A percentile compares a stretch with the other conserved stretches of the same genome.
Evolutionary conservation across 2,797 vertebrate species (phyloP).

Genomic region (Zalophus californianus): DNA sequence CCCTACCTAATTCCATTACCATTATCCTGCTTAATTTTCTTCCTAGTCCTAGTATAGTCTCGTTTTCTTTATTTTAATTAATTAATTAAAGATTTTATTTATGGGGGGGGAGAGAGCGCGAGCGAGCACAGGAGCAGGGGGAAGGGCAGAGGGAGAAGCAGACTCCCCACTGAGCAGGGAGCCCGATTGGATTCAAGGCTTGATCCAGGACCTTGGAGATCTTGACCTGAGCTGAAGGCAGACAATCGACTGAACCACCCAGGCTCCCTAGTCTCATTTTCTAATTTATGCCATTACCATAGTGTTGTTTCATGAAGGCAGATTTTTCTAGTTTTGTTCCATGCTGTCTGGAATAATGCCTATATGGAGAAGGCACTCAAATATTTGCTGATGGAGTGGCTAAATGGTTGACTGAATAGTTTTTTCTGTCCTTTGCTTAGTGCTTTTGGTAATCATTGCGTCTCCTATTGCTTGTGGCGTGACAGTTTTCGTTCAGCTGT

Average conservation of each 20-base stretch:
- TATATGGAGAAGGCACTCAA: not conserved
- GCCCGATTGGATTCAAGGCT: no score
- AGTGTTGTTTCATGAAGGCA: not conserved
- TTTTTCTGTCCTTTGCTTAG: slow-evolving; percentile 42
- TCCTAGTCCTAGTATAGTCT: not conserved
- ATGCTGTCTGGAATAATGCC: slow-evolving; percentile 40
- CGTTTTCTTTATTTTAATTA: not conserved
- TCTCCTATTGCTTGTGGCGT: slow-evolving; percentile 6
- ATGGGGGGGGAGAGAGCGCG: no score
- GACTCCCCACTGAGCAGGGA: not conserved
- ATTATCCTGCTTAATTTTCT: slow-evolving; percentile 41
- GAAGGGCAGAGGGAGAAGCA: not conserved
- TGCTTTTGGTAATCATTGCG: slow-evolving; percentile 33
- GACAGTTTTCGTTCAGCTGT: not conserved
- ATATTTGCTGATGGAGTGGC: not conserved
- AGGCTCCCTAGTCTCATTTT: not conserved
- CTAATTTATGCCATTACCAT: not conserved
- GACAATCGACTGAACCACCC: no score
- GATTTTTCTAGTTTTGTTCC: not conserved
- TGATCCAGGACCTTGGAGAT: not conserved
- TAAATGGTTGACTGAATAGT: not conserved
- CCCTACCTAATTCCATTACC: not conserved
- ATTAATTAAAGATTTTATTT: no score
- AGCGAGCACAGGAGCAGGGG: not conserved
- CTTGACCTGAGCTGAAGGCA: not conserved